Percentiles rank a stretch among this genome's conserved stretches.
Evolutionary conservation across 2,113 vertebrate species (phyloP).

Genomic region (Trogon melanurus): DNA sequence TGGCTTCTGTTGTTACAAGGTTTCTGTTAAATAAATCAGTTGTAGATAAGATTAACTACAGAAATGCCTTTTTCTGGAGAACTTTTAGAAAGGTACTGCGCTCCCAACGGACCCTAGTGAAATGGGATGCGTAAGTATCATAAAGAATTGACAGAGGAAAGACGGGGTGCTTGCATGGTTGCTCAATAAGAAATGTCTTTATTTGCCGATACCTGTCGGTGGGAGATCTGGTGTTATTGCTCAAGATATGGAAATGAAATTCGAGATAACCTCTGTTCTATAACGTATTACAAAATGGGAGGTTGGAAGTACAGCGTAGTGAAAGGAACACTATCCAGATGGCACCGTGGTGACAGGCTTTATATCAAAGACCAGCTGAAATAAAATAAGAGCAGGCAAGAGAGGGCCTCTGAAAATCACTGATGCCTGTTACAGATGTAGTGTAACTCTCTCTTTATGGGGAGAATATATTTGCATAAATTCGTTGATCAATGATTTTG

Average conservation of each 20-base stretch:
- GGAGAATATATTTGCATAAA: slow-evolving; percentile 50
- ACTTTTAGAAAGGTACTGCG: not conserved
- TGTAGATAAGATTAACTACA: not conserved
- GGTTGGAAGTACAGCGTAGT: not conserved
- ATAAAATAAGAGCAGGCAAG: slow-evolving; percentile 1
- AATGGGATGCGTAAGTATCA: not conserved
- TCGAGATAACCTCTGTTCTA: slow-evolving; percentile 35
- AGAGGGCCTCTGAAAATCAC: slow-evolving; percentile 27
- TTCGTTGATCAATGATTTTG: slow-evolving; percentile 49
- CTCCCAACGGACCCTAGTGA: not conserved
- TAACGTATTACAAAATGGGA: not conserved
- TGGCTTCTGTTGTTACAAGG: not conserved
- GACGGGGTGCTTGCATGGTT: not conserved
- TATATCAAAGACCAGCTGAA: slow-evolving; percentile 30
- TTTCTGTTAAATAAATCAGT: not conserved
- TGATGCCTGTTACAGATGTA: slow-evolving; percentile 34
- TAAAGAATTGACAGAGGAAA: not conserved
- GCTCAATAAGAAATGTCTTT: slow-evolving; percentile 6
- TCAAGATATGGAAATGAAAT: slow-evolving; percentile 22
- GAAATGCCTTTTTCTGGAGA: not conserved
- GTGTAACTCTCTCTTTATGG: slow-evolving; percentile 30
- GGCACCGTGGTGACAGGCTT: slow-evolving; percentile 63
- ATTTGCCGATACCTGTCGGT: not conserved
- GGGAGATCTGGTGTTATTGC: slow-evolving; percentile 13
- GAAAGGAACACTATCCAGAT: slow-evolving; percentile 62